Evolutionary conservation across 2,797 vertebrate genomes (phyloP), one percentile per base, ranked within the genome.

Genomic region (Takifugu ocellatus): DNA sequence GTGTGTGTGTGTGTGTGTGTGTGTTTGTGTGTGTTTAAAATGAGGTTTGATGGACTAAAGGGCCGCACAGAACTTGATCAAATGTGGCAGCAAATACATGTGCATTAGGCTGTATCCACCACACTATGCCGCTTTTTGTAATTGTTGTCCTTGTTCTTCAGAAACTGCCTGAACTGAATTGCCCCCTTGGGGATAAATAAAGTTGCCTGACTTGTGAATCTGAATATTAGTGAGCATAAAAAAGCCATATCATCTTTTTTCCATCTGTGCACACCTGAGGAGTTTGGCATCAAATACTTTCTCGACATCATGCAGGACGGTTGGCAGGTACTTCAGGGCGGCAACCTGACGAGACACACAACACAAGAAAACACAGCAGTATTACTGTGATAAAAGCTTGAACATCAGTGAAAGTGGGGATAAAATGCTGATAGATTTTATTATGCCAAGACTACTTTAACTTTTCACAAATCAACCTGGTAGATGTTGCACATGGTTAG

Each of bases 301-400:
- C 88, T 97, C 96, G 47, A 99, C 96, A 66, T 98, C 97, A 0
- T 97, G 95, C 61, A 98, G 91, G 58, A 99, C 95, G 12, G 95
- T 93, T 0, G 97, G 96, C 60, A 99, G 91, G 72, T 97, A 99
- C 86, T 98, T 99, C 89, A 99, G 89, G 83, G 97, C 96, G 39
- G 96, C 96, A 66, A 98, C 95, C 97, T 98, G 70, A 46, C 81
- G 25, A 61, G 47, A 78, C 31, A 76, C 48, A 72, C 15, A 67
- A 31, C 45, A 25, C 24, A 68, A 49, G 25, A 51, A 68, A 59
- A 66, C 54, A 63, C 27, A 8, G 33, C 55, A 56, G 50, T 49
- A 68, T 58, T 50, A 63, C 12, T 3, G 36, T 14, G 36, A 39
- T 39, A 39, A 39, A 12, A 39, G 12, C 36, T 14, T 10, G 12